Evolutionary conservation across 2,797 vertebrate genomes (phyloP), one percentile per base, ranked within the genome.

Genomic region (Eidolon dupreanum): DNA sequence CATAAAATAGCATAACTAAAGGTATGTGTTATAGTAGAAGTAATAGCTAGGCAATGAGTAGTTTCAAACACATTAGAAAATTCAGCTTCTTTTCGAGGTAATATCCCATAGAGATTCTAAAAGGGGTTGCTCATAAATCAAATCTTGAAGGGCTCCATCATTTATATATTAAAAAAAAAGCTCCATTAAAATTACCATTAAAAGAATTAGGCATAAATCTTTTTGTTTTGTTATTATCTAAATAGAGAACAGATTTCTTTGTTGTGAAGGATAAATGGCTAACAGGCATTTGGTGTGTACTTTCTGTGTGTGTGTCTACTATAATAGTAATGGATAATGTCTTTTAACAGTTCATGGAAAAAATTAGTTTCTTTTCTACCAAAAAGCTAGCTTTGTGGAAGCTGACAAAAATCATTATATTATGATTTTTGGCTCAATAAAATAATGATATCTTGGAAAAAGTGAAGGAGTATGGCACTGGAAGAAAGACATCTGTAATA

Each of bases 401-500:
- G 96, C 98, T 98, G 97, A 97, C 95, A 98, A 97, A 97, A 97
- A 82, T 96, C 94, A 97, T 97, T 97, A 95, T 93, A 53, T 90
- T 93, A 77, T 98, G 98, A 97, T 98, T 97, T 98, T 98, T 98
- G 98, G 98, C 97, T 92, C 46, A 51, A 90, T 88, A 96, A 96
- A 92, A 96, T 97, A 97, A 91, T 81, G 61, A 82, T 97, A 96
- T 97, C 97, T 98, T 99, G 98, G 98, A 99, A 99, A 98, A 98
- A 98, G 98, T 98, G 94, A 97, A 98, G 98, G 94, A 98, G 93
- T 97, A 97, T 98, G 98, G 98, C 98, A 97, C 49, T 96, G 97
- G 98, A 98, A 98, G 95, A 98, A 98, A 98, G 97, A 95, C 97
- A 97, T 86, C 88, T 96, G 84, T 90, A 90, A 83, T 59, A 89